Evolutionary conservation across 2,888 invertebrate species (phyloP).

Genomic region (Ormia ochracea): DNA sequence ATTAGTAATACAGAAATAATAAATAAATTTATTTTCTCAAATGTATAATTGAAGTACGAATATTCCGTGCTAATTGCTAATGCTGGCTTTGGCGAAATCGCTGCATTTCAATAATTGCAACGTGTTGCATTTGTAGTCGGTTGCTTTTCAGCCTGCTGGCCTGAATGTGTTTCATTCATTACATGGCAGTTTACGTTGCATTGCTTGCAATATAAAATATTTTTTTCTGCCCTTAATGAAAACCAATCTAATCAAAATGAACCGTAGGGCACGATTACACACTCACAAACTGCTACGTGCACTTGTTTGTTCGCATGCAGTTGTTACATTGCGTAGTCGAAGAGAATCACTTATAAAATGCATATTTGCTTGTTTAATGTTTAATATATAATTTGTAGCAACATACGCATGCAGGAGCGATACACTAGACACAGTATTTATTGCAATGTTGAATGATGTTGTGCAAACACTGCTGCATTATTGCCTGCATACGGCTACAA

Average conservation of each 20-base stretch:
- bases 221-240: too few species aligned
- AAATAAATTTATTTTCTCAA: too few species aligned
- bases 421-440: constrained; percentile 20
- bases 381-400: constrained; percentile 12
- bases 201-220: too few species aligned
- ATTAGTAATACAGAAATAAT: too few species aligned
- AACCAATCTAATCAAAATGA: neutral
- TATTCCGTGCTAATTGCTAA: too few species aligned
- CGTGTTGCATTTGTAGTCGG: too few species aligned
- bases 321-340: neutral
- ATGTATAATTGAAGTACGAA: too few species aligned
- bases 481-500: neutral
- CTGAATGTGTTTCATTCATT: too few species aligned
- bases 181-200: too few species aligned
- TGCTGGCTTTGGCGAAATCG: too few species aligned
- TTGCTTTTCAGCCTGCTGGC: too few species aligned
- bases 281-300: neutral
- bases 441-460: constrained; percentile 28
- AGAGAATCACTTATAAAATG: neutral
- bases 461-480: constrained; percentile 4
- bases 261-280: neutral
- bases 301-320: neutral
- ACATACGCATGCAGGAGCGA: constrained; percentile 7
- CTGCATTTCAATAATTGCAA: too few species aligned
- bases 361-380: constrained; percentile 12